A percentile compares a stretch with the other conserved stretches of the same genome.
Evolutionary conservation across 2,888 invertebrate species (phyloP).

Genomic region (Eustalomyia histrio): DNA sequence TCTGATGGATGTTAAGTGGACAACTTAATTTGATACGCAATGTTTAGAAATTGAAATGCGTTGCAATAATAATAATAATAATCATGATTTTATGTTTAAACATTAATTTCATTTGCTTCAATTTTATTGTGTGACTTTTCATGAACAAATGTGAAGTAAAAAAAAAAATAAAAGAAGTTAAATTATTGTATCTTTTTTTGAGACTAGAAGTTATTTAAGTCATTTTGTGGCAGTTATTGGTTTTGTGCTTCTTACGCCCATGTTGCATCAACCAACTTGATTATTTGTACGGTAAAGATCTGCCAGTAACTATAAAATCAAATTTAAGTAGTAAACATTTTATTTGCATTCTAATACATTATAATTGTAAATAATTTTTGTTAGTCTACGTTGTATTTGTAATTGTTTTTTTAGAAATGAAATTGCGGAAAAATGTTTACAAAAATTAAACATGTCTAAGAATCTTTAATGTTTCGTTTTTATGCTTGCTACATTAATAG

Average conservation of each 20-base stretch:
- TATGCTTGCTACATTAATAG: neutral
- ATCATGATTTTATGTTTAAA: slow-evolving; percentile 42
- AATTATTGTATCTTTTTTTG: neutral
- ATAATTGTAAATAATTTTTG: slow-evolving; percentile 50
- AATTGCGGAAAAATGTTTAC: neutral
- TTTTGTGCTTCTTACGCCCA: slow-evolving; percentile 23
- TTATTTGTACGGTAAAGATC: slow-evolving; percentile 34
- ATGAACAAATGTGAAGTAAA: neutral
- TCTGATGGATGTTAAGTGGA: slow-evolving; percentile 53
- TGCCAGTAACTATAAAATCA: slow-evolving; percentile 18
- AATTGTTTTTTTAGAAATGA: neutral
- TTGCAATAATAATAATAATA: slow-evolving; percentile 24
- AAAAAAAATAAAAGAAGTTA: neutral
- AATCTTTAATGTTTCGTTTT: neutral
- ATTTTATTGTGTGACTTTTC: slow-evolving; percentile 31
- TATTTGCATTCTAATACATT: slow-evolving; percentile 56
- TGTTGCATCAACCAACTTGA: slow-evolving; percentile 36
- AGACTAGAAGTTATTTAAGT: neutral
- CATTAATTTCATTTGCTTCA: slow-evolving; percentile 52
- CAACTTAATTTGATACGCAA: slow-evolving; percentile 60
- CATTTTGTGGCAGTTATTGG: neutral
- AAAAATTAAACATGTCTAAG: neutral
- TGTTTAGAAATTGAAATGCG: slow-evolving; percentile 60
- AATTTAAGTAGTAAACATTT: slow-evolving; percentile 51
- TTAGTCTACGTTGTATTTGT: neutral